Evolutionary conservation across 2,113 vertebrate species (phyloP).

Genomic region (Cinclus mexicanus): DNA sequence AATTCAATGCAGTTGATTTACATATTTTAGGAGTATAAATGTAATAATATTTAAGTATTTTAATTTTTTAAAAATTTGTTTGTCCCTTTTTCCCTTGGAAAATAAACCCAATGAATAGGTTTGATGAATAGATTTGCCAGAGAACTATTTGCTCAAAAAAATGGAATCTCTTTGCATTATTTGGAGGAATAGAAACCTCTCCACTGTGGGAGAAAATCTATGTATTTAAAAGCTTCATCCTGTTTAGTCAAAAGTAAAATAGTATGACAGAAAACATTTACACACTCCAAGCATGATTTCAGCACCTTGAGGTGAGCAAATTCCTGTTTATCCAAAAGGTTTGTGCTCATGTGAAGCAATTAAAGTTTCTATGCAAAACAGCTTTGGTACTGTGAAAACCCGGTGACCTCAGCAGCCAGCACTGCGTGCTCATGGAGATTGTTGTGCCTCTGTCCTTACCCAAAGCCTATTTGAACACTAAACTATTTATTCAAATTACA

Average conservation of each 20-base stretch:
- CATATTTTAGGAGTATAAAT: slow-evolving; percentile 6
- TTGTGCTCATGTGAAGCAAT: background rate
- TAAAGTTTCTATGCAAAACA: background rate
- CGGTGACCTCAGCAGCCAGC: background rate
- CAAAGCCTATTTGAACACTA: background rate
- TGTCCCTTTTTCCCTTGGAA: background rate
- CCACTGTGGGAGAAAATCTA: background rate
- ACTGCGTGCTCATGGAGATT: fast-evolving
- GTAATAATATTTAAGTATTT: slow-evolving; percentile 51
- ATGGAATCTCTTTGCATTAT: background rate
- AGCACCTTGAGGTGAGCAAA: background rate
- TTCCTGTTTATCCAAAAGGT: background rate
- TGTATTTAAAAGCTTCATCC: background rate
- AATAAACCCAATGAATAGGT: slow-evolving; percentile 26
- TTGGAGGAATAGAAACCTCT: background rate
- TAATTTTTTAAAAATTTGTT: background rate
- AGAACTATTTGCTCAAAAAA: background rate
- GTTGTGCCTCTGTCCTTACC: background rate
- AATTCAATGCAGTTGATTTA: slow-evolving; percentile 6
- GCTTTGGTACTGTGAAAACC: background rate
- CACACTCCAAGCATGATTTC: background rate
- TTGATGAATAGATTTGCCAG: background rate
- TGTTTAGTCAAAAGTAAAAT: background rate
- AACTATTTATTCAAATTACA: background rate
- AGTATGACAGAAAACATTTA: background rate